A percentile compares a stretch with the other conserved stretches of the same genome.
Evolutionary conservation across 2,113 vertebrate genomes (phyloP).

Genomic region (Lepus timidus): DNA sequence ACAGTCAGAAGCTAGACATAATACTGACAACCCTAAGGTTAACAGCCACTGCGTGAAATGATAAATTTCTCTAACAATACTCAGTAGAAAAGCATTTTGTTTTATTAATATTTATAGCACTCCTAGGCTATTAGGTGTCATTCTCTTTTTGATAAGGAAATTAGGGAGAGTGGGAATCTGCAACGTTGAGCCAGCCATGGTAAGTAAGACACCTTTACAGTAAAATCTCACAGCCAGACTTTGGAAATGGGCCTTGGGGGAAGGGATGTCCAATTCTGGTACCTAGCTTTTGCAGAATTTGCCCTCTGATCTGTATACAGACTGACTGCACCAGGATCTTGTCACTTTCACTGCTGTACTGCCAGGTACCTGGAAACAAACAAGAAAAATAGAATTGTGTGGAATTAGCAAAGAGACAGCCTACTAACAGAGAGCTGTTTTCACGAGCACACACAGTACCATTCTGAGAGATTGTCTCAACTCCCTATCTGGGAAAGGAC

Average conservation of each 20-base stretch:
- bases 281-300: constrained; percentile 97
- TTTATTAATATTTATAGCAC: not conserved
- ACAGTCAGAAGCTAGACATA: not conserved
- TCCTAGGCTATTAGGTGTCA: not conserved
- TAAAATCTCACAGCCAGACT: not conserved
- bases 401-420: not conserved
- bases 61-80: not conserved
- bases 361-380: constrained; percentile 92
- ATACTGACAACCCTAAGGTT: not conserved
- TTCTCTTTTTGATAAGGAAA: not conserved
- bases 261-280: not conserved
- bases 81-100: not conserved
- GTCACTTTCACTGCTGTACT: constrained; percentile 91
- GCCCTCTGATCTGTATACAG: constrained; percentile 95
- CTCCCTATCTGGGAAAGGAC: not conserved
- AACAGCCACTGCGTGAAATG: not conserved
- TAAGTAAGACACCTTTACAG: not conserved
- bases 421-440: not conserved
- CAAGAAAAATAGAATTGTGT: not conserved
- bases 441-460: not conserved
- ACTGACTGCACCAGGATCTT: constrained; percentile 94
- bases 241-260: not conserved
- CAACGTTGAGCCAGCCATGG: not conserved
- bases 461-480: not conserved
- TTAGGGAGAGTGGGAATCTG: not conserved